Evolutionary conservation across 2,113 vertebrate species (phyloP), one percentile per base, ranked within the genome.

Genomic region (Archilochus colubris): DNA sequence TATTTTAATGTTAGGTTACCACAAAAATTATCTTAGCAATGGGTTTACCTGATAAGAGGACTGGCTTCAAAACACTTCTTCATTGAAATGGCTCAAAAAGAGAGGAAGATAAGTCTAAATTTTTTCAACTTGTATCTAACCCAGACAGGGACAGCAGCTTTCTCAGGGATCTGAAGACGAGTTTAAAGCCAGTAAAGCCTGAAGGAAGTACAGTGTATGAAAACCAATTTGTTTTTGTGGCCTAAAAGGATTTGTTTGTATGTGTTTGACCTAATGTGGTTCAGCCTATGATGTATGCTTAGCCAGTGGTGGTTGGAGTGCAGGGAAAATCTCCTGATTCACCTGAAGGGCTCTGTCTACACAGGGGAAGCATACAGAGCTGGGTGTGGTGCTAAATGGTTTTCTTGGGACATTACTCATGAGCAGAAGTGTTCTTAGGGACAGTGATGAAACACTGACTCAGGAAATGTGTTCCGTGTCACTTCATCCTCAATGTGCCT

Each of bases 371-470:
- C 1, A 1, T 66, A 58, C 15, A 10, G 14, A 46, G 67, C 28
- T 0, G 31, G 75, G 94, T 87, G 91, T 73, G 82, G 84, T 82
- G 38, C 38, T 74, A 20, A 61, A 75, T 64, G 30, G 7, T 19
- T 79, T 88, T 51, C 31, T 28, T 84, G 57, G 38, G 51, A 44
- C 55, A 57, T 91, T 82, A 89, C 57, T 96, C 82, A 94, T 63
- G 70, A 91, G 36, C 46, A 57, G 70, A 54, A 77, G 22, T 79
- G 89, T 74, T 82, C 23, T 70, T 57, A 4, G 36, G 67, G 40
- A 16, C 2, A 3, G 13, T 85, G 68, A 62, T 57, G 64, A 53
- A 25, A 33, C 1, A 1, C 33, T 95, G 91, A 86, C 51, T 95
- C 79, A 86, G 68, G 59, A 53, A 83, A 36, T 68, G 30, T 57